Evolutionary conservation across 1,140 invertebrate species (phyloP), one percentile per base, ranked within the genome.

Genomic region (Himalopsyche phryganea): DNA sequence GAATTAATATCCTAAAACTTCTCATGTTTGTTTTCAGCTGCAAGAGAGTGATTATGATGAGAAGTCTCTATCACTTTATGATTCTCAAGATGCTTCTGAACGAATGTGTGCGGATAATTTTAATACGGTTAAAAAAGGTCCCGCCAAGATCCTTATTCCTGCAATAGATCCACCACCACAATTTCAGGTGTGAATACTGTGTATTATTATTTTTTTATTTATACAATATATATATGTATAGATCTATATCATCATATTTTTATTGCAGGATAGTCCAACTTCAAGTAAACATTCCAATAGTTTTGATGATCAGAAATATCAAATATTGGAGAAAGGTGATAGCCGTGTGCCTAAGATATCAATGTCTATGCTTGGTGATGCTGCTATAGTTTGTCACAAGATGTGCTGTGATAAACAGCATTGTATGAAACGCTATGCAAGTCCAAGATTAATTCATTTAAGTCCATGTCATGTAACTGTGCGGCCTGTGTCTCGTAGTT

Each of bases 141-240:
- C 86, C 15, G 78, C 68, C 15, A 78, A 78, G 68, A 66, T 70
- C 17, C 60, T 73, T 28, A 52, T 81, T 49, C 79, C 81, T 28
- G 83, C 87, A 13, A 90, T 90, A 64, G 87, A 89, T 66, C 89
- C 88, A 49, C 89, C 89, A 3, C 84, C 83, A 13, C 86, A 91
- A 66, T 91, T 91, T 73, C 89, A 90, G 73, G 87, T 88, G 67
- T 79, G 66, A 40, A 4, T 13, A 40, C n/a, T 40, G 4, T 13
- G n/a, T 13, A 40, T n/a, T n/a, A n/a, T n/a, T n/a, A n/a, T n/a
- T n/a, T n/a, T n/a, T n/a, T n/a, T n/a, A n/a, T n/a, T n/a, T n/a
- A n/a, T n/a, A n/a, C n/a, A n/a, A n/a, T n/a, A n/a, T n/a, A n/a
- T n/a, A n/a, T n/a, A n/a, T n/a, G n/a, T n/a, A n/a, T n/a, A n/a